These are phyloP conservation scores for Drosophila athabasca DNA, from an alignment of 1,140 invertebrate genomes.

Conservation along the genomic window DNA sequence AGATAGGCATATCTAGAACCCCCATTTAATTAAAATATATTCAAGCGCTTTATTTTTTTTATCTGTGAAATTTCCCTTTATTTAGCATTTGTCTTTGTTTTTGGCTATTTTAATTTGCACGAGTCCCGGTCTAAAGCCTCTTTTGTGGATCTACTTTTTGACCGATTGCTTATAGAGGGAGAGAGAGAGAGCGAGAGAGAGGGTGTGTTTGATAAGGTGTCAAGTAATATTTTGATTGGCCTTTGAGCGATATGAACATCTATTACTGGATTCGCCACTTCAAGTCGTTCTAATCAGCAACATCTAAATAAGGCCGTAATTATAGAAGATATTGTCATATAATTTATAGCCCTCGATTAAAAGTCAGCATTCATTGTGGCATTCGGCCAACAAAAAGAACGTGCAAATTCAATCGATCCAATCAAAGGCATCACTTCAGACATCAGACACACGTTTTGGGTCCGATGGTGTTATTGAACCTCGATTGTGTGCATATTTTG, in stretches of 20 bases:
- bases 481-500: neutral
- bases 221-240: constrained; percentile 20
- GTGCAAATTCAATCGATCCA: constrained; percentile 12
- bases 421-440: neutral
- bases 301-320: constrained; percentile 38
- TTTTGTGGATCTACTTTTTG: neutral
- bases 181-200: neutral
- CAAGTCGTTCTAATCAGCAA: constrained; percentile 18
- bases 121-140: constrained; percentile 7
- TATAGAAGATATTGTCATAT: constrained; percentile 46
- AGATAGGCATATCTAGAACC: constrained; percentile 35
- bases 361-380: constrained; percentile 13
- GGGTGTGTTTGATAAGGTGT: constrained; percentile 14
- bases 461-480: neutral
- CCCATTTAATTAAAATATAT: constrained; percentile 47
- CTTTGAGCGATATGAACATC: constrained; percentile 27
- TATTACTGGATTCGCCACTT: constrained; percentile 43
- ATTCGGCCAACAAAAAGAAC: neutral
- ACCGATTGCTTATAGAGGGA: neutral
- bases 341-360: constrained; percentile 38
- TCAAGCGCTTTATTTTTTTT: constrained; percentile 37
- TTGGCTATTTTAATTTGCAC: constrained; percentile 18
- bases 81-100: constrained; percentile 25
- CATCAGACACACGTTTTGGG: neutral
- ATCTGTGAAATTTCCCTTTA: constrained; percentile 42